A percentile compares a stretch with the other conserved stretches of the same genome.
Conservation (phyloP, 2,888 invertebrate genomes). For the Drosophila conformis region DNA sequence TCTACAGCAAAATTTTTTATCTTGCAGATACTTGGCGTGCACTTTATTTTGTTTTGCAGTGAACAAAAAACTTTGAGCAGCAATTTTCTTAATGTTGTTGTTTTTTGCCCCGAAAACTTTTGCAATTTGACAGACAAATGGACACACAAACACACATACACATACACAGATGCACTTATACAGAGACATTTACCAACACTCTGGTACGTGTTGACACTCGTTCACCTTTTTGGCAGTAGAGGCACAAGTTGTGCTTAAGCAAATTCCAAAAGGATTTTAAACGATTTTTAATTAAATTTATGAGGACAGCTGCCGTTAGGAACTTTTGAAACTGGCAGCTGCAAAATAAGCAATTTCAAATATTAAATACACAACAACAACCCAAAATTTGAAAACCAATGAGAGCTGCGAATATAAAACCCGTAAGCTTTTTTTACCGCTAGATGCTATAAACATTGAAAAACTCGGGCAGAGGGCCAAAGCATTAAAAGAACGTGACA, state of each 20-base stretch:
- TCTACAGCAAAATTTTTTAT: slow-evolving; percentile 45
- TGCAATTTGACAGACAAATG: slow-evolving; percentile 35
- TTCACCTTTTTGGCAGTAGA: slow-evolving; percentile 53
- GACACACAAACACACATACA: slow-evolving; percentile 32
- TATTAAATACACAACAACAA: not conserved
- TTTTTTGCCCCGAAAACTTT: slow-evolving; percentile 46
- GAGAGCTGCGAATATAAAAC: slow-evolving; percentile 8
- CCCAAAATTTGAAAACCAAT: not conserved
- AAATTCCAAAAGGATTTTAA: slow-evolving; percentile 71
- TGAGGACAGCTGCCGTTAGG: slow-evolving; percentile 67
- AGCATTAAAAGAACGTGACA: slow-evolving; percentile 26
- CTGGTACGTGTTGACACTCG: slow-evolving; percentile 76
- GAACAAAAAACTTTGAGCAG: slow-evolving; percentile 42
- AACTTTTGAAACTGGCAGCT: slow-evolving; percentile 37
- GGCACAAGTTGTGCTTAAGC: slow-evolving; percentile 45
- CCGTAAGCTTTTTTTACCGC: slow-evolving; percentile 54
- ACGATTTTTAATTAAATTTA: slow-evolving; percentile 78
- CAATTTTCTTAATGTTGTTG: slow-evolving; percentile 46
- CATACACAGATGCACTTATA: slow-evolving; percentile 22
- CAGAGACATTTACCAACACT: slow-evolving; percentile 20
- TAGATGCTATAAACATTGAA: slow-evolving; percentile 33
- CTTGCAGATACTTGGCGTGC: slow-evolving; percentile 67
- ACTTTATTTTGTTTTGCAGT: slow-evolving; percentile 48
- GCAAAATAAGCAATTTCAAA: slow-evolving; percentile 27
- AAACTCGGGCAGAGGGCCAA: slow-evolving; percentile 51